phyloP scores from a whole-genome alignment of 2,797 vertebrate species.

The Borostomias antarcticus region DNA sequence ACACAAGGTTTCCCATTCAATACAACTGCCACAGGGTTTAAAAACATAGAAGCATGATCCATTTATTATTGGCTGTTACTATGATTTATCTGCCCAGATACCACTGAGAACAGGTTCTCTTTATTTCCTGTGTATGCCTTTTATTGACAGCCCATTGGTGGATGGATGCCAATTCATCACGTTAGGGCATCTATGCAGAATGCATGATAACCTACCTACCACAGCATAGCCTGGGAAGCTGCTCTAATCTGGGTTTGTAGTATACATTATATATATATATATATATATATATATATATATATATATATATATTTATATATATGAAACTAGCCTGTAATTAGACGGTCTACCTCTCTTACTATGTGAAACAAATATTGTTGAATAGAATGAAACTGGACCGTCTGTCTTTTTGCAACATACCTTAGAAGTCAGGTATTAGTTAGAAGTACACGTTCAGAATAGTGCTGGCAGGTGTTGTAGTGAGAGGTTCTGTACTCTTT shows the following conservation, averaged over 20 bases:
- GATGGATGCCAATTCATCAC: slow-evolving; percentile 45
- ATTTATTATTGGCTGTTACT: slow-evolving; percentile 86
- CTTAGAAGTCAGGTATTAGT: background rate
- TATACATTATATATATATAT: background rate
- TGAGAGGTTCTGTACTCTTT: too few species aligned
- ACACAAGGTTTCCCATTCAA: slow-evolving; percentile 80
- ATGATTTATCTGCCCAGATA: slow-evolving; percentile 75
- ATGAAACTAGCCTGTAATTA: too few species aligned
- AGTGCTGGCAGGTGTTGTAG: too few species aligned
- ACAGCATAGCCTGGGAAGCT: slow-evolving; percentile 8
- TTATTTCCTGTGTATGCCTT: slow-evolving; percentile 68
- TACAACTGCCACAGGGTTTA: slow-evolving; percentile 80
- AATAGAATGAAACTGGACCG: too few species aligned
- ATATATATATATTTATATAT: slow-evolving; percentile 1
- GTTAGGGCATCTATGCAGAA: slow-evolving; percentile 23
- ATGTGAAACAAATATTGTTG: too few species aligned
- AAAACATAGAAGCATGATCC: slow-evolving; percentile 76
- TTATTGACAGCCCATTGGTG: slow-evolving; percentile 76
- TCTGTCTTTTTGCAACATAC: too few species aligned
- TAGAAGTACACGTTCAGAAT: background rate
- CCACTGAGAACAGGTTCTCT: slow-evolving; percentile 71
- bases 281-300: slow-evolving; percentile 14
- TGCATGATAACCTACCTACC: slow-evolving; percentile 4
- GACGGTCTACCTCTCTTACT: too few species aligned
- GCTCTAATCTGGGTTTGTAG: slow-evolving; percentile 15